Percentiles rank a stretch among this genome's conserved stretches.
These are phyloP conservation scores for Brotula barbata DNA, from an alignment of 2,797 vertebrate genomes.

Conservation along the genomic window DNA sequence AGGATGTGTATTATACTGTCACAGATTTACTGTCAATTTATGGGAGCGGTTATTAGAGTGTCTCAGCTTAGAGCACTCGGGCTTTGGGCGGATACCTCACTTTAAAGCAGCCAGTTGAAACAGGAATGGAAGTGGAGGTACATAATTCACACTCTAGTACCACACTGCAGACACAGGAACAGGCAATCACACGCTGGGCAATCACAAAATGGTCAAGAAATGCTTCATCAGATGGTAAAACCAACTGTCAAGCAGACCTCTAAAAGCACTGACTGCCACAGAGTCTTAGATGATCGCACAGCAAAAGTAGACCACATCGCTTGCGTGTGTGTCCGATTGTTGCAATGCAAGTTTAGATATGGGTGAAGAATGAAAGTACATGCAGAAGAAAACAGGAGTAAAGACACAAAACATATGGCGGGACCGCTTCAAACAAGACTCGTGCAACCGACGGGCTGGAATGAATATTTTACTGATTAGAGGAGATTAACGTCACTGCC, in stretches of 20 bases:
- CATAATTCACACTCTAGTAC: slow-evolving; percentile 59
- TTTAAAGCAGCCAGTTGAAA: slow-evolving; percentile 45
- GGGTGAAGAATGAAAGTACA: no score
- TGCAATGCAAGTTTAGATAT: no score
- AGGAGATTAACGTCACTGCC: no score
- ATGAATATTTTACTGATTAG: no score
- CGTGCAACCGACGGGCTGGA: no score
- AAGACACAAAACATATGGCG: no score
- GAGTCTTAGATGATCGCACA: slow-evolving; percentile 30
- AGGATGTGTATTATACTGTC: slow-evolving; percentile 62
- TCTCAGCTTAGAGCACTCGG: slow-evolving; percentile 32
- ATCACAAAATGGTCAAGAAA: slow-evolving; percentile 54
- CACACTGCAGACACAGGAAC: slow-evolving; percentile 53
- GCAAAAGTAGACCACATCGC: no score
- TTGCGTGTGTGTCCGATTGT: no score
- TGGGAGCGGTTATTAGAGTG: slow-evolving; percentile 56
- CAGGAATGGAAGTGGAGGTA: slow-evolving; percentile 42
- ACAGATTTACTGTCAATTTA: slow-evolving; percentile 66
- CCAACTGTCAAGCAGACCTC: slow-evolving; percentile 44
- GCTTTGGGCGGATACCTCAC: slow-evolving; percentile 54
- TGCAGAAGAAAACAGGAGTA: no score
- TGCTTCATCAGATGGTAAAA: slow-evolving; percentile 57
- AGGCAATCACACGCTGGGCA: slow-evolving; percentile 62
- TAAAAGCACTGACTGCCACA: slow-evolving; percentile 45
- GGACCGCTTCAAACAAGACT: no score